Percentiles rank a stretch among this genome's conserved stretches.
phyloP scores from a whole-genome alignment of 2,797 vertebrate genomes.

The Semotilus atromaculatus region DNA sequence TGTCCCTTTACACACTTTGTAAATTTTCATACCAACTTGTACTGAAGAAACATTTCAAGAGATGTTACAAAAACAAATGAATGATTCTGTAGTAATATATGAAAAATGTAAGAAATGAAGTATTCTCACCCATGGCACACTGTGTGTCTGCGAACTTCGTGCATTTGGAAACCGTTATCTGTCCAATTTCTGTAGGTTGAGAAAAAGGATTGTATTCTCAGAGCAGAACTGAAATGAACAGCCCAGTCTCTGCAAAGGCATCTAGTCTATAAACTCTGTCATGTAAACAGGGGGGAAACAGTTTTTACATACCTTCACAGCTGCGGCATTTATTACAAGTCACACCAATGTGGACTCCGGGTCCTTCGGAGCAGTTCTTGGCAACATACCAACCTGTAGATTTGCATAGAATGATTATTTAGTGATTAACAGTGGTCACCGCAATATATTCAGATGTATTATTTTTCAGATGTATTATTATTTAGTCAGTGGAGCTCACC shows the following conservation, averaged over 20 bases:
- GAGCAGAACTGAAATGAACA: not conserved
- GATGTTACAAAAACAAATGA: not conserved
- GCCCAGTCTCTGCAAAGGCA: not conserved
- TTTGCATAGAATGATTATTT: not conserved
- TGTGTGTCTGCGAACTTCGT: not conserved
- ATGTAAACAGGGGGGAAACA: not conserved
- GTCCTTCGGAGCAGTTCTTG: not conserved
- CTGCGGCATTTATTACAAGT: rapidly evolving
- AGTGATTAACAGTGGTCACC: not conserved
- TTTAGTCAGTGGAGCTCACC: not conserved
- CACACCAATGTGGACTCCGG: rapidly evolving
- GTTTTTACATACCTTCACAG: not conserved
- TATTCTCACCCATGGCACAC: not conserved
- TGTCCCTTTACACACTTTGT: not conserved
- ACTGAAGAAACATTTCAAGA: not conserved
- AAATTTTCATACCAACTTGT: not conserved
- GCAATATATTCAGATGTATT: not conserved
- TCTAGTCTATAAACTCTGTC: not conserved
- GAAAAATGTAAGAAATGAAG: not conserved
- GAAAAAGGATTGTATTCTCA: not conserved
- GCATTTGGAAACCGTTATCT: not conserved
- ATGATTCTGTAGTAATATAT: not conserved
- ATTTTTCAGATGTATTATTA: not conserved
- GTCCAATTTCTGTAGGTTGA: not conserved
- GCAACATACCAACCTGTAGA: not conserved